These are phyloP conservation scores for Tromatobia lineatoria DNA, from an alignment of 2,888 invertebrate genomes.

Conservation along the genomic window DNA sequence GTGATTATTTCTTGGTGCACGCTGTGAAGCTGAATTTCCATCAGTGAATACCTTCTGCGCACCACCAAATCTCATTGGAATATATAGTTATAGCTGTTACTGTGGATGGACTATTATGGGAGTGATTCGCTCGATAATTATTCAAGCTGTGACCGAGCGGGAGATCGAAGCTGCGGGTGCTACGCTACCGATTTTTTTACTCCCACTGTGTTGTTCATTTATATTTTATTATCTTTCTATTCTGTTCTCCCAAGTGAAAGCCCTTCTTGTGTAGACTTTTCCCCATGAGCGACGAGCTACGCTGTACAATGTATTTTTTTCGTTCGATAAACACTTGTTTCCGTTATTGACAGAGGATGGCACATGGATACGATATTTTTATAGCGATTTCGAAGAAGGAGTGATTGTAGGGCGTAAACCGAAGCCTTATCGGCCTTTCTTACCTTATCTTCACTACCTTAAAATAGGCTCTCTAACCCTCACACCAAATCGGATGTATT, in stretches of 20 bases:
- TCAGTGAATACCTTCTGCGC: not conserved
- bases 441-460: too few species aligned
- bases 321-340: not conserved
- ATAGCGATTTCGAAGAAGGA: too few species aligned
- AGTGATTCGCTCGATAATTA: slow-evolving; percentile 25
- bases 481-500: too few species aligned
- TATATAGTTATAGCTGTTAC: not conserved
- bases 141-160: slow-evolving; percentile 35
- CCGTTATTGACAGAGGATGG: too few species aligned
- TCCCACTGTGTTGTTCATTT: not conserved
- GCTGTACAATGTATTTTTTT: not conserved
- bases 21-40: slow-evolving; percentile 14
- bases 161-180: slow-evolving; percentile 14
- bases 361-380: too few species aligned
- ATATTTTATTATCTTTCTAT: slow-evolving; percentile 8
- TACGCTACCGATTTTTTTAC: not conserved
- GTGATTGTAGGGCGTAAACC: too few species aligned
- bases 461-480: too few species aligned
- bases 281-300: not conserved
- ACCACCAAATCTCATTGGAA: slow-evolving; percentile 1
- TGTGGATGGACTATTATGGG: slow-evolving; percentile 20
- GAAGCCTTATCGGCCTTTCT: too few species aligned
- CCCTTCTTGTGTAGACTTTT: not conserved
- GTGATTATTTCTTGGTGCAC: not conserved
- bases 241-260: not conserved